phyloP scores from a whole-genome alignment of 2,113 vertebrate genomes.

The Tupaia tana region DNA sequence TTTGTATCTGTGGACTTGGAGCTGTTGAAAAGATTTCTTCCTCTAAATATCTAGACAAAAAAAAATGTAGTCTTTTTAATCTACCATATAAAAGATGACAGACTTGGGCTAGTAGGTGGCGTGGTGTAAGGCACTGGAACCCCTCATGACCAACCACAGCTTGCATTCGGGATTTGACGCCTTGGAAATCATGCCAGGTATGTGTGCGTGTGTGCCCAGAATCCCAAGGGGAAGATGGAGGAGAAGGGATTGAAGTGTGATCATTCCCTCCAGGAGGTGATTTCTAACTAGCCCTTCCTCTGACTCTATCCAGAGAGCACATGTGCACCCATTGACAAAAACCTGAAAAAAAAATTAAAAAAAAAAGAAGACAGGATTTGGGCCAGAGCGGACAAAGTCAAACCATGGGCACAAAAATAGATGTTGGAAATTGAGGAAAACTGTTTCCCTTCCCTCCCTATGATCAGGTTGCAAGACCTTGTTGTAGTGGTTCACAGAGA shows the following conservation, averaged over 20 bases:
- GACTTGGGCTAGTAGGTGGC: no score
- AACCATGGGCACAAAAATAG: not conserved
- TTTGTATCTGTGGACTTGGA: not conserved
- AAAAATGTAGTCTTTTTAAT: not conserved
- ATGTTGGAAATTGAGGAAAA: not conserved
- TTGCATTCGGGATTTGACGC: no score
- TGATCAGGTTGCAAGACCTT: not conserved
- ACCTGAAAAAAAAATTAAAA: not conserved
- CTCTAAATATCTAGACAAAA: not conserved
- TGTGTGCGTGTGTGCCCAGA: no score
- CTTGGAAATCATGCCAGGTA: no score
- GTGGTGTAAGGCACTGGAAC: no score
- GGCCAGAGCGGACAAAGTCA: not conserved
- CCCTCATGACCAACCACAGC: no score
- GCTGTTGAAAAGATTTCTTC: not conserved
- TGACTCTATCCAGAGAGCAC: no score
- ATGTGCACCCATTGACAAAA: no score
- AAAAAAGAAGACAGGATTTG: not conserved
- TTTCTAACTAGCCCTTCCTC: no score
- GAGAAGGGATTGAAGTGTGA: no score
- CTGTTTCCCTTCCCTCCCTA: not conserved
- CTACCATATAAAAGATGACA: not conserved
- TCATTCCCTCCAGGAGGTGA: no score
- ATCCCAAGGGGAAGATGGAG: no score
- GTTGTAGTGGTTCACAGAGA: not conserved